A percentile compares a stretch with the other conserved stretches of the same genome.
phyloP scores from a whole-genome alignment of 2,113 vertebrate genomes.

The Acrocephalus arundinaceus region DNA sequence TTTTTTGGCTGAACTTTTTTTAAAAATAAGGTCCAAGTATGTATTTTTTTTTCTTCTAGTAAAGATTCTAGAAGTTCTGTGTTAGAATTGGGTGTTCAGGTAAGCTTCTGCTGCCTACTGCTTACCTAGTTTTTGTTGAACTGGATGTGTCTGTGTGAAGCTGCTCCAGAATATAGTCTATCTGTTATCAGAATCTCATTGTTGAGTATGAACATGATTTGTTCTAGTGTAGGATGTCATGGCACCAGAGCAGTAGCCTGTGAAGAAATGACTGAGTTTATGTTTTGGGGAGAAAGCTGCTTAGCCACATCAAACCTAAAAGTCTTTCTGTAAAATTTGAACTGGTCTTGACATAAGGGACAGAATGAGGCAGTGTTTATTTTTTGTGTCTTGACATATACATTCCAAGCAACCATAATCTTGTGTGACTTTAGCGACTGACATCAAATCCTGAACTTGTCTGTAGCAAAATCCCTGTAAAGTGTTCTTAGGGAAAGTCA shows the following conservation, averaged over 20 bases:
- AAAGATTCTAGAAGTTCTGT: neutral
- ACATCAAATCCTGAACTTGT: neutral
- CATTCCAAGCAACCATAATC: neutral
- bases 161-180: neutral
- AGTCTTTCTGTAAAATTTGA: neutral
- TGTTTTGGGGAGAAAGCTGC: neutral
- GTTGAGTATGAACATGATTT: neutral
- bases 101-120: constrained; percentile 7
- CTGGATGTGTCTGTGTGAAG: neutral
- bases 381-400: neutral
- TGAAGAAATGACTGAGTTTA: neutral
- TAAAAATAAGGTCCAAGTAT: neutral
- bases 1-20: constrained; percentile 20
- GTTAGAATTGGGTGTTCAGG: neutral
- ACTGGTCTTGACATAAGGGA: neutral
- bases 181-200: neutral
- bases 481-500: neutral
- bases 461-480: neutral
- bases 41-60: neutral
- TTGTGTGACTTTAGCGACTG: neutral
- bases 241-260: neutral
- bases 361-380: neutral
- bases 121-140: neutral
- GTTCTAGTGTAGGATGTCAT: neutral
- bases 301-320: neutral